These are phyloP conservation scores for Phenganax marumi DNA, from an alignment of 92 coral and sea anemone species.

Conservation along the genomic window DNA sequence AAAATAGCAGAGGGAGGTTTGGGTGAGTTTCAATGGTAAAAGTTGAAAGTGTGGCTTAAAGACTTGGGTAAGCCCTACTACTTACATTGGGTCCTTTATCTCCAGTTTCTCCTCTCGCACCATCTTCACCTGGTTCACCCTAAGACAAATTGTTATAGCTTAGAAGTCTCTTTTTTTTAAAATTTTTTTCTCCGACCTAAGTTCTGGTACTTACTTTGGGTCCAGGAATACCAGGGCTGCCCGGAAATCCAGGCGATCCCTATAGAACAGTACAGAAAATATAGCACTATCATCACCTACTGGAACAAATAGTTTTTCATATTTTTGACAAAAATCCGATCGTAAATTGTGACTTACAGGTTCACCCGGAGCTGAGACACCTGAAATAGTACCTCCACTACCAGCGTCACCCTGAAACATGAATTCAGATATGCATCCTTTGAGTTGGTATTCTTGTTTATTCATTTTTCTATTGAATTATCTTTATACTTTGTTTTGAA, in stretches of 20 bases:
- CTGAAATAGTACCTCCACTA: background rate
- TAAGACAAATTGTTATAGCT: background rate
- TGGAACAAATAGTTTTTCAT: too few species aligned
- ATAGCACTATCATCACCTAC: too few species aligned
- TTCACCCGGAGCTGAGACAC: background rate
- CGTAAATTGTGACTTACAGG: constrained; percentile 1
- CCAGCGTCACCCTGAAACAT: constrained; percentile 22
- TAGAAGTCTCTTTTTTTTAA: background rate
- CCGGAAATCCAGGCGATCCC: constrained; percentile 20
- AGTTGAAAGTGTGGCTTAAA: too few species aligned
- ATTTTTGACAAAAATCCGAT: too few species aligned
- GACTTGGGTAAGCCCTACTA: background rate
- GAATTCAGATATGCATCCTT: background rate
- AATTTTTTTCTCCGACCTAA: background rate
- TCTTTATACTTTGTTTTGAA: too few species aligned
- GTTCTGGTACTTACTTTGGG: background rate
- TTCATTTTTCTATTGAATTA: too few species aligned
- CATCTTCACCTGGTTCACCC: constrained; percentile 20
- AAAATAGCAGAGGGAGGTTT: too few species aligned
- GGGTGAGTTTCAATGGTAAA: too few species aligned
- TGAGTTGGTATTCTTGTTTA: too few species aligned
- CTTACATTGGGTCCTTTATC: constrained; percentile 1
- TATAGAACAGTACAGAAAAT: background rate
- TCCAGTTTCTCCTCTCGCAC: constrained; percentile 11
- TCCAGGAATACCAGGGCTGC: constrained; percentile 5